phyloP scores from a whole-genome alignment of 2,797 vertebrate genomes.

The Myotis myotis region DNA sequence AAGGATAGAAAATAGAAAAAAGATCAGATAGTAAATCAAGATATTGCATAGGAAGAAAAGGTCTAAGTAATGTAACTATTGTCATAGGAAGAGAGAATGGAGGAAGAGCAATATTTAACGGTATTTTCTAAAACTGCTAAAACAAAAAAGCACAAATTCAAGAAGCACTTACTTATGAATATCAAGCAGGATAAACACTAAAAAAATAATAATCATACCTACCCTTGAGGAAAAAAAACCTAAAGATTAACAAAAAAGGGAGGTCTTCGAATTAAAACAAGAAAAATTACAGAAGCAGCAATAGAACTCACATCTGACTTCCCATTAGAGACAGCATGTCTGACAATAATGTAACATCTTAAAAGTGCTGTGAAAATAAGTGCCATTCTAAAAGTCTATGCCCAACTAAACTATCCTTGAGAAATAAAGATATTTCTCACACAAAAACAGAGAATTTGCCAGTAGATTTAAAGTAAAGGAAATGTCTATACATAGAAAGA shows the following conservation, averaged over 20 bases:
- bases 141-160: slow-evolving; percentile 2
- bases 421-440: slow-evolving; percentile 5
- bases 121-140: slow-evolving; percentile 16
- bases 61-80: neutral
- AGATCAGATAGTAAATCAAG: neutral
- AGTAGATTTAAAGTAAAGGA: neutral
- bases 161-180: slow-evolving; percentile 27
- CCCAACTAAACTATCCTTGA: slow-evolving; percentile 49
- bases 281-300: slow-evolving; percentile 27
- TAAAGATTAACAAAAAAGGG: neutral
- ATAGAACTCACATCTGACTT: neutral
- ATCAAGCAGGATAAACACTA: neutral
- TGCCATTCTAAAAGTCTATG: slow-evolving; percentile 6
- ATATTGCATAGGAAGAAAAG: neutral
- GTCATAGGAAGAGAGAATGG: neutral
- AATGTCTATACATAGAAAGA: neutral
- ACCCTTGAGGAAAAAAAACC: neutral
- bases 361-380: neutral
- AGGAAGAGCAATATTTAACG: neutral
- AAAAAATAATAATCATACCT: neutral
- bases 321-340: neutral
- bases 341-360: neutral
- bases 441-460: slow-evolving; percentile 22
- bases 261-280: neutral
- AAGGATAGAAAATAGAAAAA: neutral